Conservation (phyloP, 53 echinoderm and acorn worm genomes). For the Paelopatides confundens region DNA sequence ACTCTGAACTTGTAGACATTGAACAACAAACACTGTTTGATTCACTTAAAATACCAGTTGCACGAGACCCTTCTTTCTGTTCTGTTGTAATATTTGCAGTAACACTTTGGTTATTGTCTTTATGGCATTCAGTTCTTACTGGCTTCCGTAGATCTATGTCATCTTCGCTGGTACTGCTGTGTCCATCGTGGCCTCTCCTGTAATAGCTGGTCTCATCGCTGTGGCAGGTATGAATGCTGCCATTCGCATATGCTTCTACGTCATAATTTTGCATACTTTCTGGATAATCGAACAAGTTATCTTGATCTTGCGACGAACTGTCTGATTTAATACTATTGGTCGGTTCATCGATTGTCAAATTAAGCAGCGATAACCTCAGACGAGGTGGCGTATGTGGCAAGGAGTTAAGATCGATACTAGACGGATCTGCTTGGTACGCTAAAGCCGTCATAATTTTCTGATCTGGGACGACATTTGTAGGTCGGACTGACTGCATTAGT, state of each 20-base stretch:
- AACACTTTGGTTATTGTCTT: not conserved
- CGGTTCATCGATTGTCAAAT: conserved; percentile 69
- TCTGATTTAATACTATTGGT: conserved; percentile 45
- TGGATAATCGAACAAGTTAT: conserved; percentile 17
- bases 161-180: conserved; percentile 32
- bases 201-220: conserved; percentile 39
- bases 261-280: conserved; percentile 34
- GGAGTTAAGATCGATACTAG: conserved; percentile 76
- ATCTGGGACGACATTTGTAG: conserved; percentile 81
- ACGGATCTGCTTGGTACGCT: conserved; percentile 94
- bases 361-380: conserved; percentile 75
- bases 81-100: not conserved
- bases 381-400: conserved; percentile 81
- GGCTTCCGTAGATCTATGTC: not conserved
- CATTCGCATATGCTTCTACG: not conserved
- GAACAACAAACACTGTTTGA: conserved; percentile 63
- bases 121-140: not conserved
- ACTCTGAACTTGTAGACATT: conserved; percentile 88
- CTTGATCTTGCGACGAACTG: conserved; percentile 19
- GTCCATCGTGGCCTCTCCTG: not conserved
- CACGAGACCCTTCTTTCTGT: not conserved
- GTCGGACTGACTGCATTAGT: conserved; percentile 88
- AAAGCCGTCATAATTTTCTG: conserved; percentile 97
- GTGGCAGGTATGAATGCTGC: conserved; percentile 13
- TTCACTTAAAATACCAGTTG: conserved; percentile 32